Percentiles rank a stretch among this genome's conserved stretches.
Conservation (phyloP, 2,888 invertebrate species). For the Myathropa florea region DNA sequence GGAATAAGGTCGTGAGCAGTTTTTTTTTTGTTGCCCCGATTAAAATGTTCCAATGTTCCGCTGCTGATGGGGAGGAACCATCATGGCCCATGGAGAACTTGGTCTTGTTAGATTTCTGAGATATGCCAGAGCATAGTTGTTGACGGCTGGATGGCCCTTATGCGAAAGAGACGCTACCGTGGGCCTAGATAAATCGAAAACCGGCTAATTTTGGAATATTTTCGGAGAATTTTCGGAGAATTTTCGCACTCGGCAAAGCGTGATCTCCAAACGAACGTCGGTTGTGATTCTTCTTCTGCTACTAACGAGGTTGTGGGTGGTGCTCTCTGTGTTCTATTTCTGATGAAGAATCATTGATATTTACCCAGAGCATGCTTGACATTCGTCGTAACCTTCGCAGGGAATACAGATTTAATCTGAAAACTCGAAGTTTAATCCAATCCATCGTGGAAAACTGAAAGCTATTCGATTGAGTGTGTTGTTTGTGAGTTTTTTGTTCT, state of each 20-base stretch:
- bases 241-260: constrained; percentile 39
- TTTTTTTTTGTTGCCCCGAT: constrained; percentile 36
- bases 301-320: too few relatives aligned
- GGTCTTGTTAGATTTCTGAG: constrained; percentile 53
- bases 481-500: too few relatives aligned
- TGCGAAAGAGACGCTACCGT: constrained; percentile 1
- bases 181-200: constrained; percentile 33
- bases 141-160: constrained; percentile 49
- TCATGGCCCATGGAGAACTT: not conserved
- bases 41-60: constrained; percentile 52
- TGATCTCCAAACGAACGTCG: not conserved
- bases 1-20: constrained; percentile 33
- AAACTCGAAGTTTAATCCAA: not conserved
- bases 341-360: not conserved
- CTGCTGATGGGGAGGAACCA: not conserved
- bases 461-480: too few relatives aligned
- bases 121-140: constrained; percentile 35
- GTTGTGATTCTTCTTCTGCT: too few relatives aligned
- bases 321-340: not conserved
- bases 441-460: too few relatives aligned
- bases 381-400: too few relatives aligned
- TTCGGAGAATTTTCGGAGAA: too few relatives aligned
- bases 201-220: constrained; percentile 52
- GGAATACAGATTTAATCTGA: too few relatives aligned
- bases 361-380: not conserved